Evolutionary conservation across 1,140 invertebrate genomes (phyloP), one percentile per base, ranked within the genome.

Genomic region (Neodiprion fabricii): DNA sequence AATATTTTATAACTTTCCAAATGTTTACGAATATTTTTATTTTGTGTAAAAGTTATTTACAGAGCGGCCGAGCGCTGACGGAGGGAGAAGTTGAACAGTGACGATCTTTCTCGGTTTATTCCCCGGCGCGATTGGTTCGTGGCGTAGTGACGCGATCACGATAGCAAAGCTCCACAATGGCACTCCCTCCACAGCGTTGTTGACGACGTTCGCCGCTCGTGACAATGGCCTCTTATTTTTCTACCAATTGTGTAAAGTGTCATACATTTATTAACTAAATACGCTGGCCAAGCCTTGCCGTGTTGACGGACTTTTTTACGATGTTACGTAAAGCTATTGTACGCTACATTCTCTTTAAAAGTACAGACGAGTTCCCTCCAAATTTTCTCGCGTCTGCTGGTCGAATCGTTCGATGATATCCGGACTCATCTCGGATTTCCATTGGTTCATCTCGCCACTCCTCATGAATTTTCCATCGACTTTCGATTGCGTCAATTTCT

Each of bases 391-490:
- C 12, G 70, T 79, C 75, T 70, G 78, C 1, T 72, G 28, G 61
- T 28, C 65, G 67, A 75, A 67, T 71, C 87, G 83, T 8, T 84
- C 79, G 9, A 91, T 88, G 23, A 91, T 79, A 65, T 88, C 88
- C 11, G 80, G 81, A 21, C 86, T 87, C 84, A 93, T 91, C 78
- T 91, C 87, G 49, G 89, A 89, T 76, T 91, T 91, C 87, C 91
- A 93, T 71, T 90, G 90, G 28, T 92, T 92, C n/a, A 91, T 89
- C 67, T 89, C 89, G 7, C 92, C 92, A 66, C 89, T 88, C 21
- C 91, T 85, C 78, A 92, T 90, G 81, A 92, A 92, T 47, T 84
- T 84, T 75, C 90, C 86, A 76, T 90, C 81, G 23, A 81, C 79
- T 14, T 81, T 71, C 9, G n/a, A 12, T n/a, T 1, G 53, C 53